Percentiles rank a stretch among this genome's conserved stretches.
Conservation (phyloP, 2,797 vertebrate genomes). For the Urocyon cinereoargenteus region DNA sequence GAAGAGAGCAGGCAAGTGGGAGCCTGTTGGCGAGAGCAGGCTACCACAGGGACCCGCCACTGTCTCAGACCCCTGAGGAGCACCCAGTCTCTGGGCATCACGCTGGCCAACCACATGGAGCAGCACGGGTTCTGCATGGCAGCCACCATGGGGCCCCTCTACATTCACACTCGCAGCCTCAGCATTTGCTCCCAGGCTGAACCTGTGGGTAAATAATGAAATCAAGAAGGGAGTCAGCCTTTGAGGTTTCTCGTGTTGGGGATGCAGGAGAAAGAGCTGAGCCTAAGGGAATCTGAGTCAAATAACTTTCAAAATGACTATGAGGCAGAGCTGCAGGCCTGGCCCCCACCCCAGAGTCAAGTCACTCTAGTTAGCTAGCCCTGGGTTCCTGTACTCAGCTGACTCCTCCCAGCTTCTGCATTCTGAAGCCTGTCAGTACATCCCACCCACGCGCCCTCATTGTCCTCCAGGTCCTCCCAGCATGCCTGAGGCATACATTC, state of each 20-base stretch:
- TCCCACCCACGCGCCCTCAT: neutral
- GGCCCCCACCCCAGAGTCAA: neutral
- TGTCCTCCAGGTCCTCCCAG: neutral
- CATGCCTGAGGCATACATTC: neutral
- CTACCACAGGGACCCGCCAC: neutral
- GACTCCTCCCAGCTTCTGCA: too few species aligned
- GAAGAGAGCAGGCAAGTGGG: neutral
- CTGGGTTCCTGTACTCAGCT: neutral
- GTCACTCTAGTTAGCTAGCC: neutral
- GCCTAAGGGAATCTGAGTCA: neutral
- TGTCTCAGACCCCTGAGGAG: neutral
- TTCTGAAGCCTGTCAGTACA: neutral
- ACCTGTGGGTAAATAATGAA: neutral
- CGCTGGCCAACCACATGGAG: neutral
- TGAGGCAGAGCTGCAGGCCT: neutral
- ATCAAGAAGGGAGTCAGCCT: neutral
- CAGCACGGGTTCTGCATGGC: too few species aligned
- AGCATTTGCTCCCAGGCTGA: neutral
- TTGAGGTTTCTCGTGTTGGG: neutral
- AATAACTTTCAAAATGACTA: neutral
- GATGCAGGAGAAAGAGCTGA: neutral
- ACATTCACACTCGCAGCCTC: neutral
- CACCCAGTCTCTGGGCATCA: fast-evolving
- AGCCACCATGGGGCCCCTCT: neutral
- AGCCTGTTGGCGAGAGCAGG: fast-evolving